Conservation (phyloP, 2,113 vertebrate genomes). For the Gavia stellata region DNA sequence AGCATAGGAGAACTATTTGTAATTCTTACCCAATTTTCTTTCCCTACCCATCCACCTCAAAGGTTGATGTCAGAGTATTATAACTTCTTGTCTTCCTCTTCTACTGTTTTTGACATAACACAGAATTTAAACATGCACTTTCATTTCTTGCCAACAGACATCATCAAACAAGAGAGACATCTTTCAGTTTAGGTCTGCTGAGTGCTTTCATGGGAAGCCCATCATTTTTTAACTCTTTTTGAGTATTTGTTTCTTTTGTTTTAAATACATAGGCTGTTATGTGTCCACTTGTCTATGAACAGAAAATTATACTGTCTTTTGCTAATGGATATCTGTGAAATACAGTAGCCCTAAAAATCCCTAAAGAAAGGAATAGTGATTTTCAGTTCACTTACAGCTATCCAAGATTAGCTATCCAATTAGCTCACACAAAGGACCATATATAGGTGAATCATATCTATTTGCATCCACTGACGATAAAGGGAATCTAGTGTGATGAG, state of each 20-base stretch:
- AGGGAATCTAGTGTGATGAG: background rate
- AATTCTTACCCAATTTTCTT: background rate
- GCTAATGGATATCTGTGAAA: background rate
- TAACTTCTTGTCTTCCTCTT: background rate
- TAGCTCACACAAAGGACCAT: background rate
- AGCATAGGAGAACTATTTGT: background rate
- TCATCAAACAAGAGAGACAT: background rate
- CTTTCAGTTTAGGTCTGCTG: background rate
- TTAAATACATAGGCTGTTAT: background rate
- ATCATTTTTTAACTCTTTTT: background rate
- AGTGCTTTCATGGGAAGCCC: background rate
- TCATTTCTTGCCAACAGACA: background rate
- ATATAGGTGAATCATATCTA: background rate
- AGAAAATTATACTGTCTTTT: background rate
- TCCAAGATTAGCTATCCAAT: background rate
- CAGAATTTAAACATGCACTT: background rate
- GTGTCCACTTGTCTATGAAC: background rate
- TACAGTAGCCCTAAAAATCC: background rate
- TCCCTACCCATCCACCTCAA: background rate
- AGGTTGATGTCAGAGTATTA: background rate
- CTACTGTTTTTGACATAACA: background rate
- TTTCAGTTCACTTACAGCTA: background rate
- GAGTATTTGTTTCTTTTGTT: background rate
- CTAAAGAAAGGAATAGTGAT: background rate
- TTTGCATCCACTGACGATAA: background rate